Evolutionary conservation across 2,888 invertebrate species (phyloP), one percentile per base, ranked within the genome.

Genomic region (Watsonalla binaria): DNA sequence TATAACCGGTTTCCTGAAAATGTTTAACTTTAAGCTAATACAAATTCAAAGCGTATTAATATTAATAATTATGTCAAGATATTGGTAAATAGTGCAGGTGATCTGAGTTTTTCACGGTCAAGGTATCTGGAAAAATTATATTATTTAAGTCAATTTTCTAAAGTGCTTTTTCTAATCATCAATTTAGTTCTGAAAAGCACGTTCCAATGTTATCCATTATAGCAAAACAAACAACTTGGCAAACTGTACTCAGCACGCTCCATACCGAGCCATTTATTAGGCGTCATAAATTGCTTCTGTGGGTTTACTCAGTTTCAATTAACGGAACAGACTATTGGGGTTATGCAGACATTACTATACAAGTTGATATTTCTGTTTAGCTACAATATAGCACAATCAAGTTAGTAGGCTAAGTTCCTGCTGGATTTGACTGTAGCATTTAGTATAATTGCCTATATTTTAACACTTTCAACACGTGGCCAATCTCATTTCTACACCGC

Each of bases 241-340:
- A 65, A 63, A 62, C 69, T 69, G 70, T 67, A 63, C 61, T 61
- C 62, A 61, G 63, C 64, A 59, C 60, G 59, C 64, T 62, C 55
- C 56, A 63, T 59, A 56, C 48, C 8, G 52, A 66, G 57, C 65
- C 69, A 72, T 76, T 78, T 78, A 73, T 74, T 73, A 76, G 75
- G 74, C 68, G 69, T 77, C 78, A 80, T 81, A 82, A 80, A 82
- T 82, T 78, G 80, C 70, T 70, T 73, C 67, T 70, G 76, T 54
- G 72, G 75, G 80, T 77, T 80, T 76, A 74, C 78, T 78, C 74
- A 67, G 76, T 76, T 76, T 80, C 80, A 82, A 82, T 77, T 67
- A 63, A 58, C 60, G 51, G 58, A 59, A 54, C 64, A 61, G 58
- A 60, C 66, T 74, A 74, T 70, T 70, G 65, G 65, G 65, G 62